Evolutionary conservation across 2,113 vertebrate genomes (phyloP).

Genomic region (Psettodes erumei): DNA sequence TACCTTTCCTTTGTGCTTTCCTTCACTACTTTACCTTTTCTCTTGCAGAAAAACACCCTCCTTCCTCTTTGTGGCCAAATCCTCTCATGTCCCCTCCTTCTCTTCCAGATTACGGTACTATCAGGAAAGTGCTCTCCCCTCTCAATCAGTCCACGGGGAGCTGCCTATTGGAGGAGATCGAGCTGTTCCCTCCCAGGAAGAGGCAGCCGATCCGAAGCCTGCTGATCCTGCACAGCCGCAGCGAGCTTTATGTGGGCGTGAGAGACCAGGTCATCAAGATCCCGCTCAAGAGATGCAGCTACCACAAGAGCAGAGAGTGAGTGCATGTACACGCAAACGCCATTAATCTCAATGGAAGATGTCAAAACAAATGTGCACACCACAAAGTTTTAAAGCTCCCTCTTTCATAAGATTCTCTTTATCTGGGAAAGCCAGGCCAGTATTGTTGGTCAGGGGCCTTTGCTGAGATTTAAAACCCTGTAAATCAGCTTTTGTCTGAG

Average conservation of each 20-base stretch:
- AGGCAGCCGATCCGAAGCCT: constrained; percentile 90
- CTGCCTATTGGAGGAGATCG: constrained; percentile 95
- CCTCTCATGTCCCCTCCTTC: not conserved
- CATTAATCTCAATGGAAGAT: constrained; percentile 51
- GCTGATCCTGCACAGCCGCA: constrained; percentile 94
- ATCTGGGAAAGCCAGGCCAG: constrained; percentile 65
- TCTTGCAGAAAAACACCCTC: constrained; percentile 17
- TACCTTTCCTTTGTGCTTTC: not conserved
- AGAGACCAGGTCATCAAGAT: constrained; percentile 93
- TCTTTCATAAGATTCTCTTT: constrained; percentile 57
- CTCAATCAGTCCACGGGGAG: constrained; percentile 88
- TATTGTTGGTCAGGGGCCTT: constrained; percentile 51
- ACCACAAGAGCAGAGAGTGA: constrained; percentile 92
- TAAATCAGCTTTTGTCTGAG: constrained; percentile 72
- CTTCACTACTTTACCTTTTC: constrained; percentile 12
- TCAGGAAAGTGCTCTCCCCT: constrained; percentile 95
- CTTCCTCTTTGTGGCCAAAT: constrained; percentile 34
- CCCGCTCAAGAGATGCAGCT: constrained; percentile 93
- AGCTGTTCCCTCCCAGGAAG: constrained; percentile 88
- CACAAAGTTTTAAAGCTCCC: constrained; percentile 49
- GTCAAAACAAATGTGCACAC: constrained; percentile 52
- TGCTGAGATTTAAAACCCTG: constrained; percentile 65
- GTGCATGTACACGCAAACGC: constrained; percentile 49
- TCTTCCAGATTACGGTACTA: constrained; percentile 92
- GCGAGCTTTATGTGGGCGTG: constrained; percentile 93